A percentile compares a stretch with the other conserved stretches of the same genome.
Evolutionary conservation across 2,888 invertebrate genomes (phyloP).

Genomic region (Patella pellucida): DNA sequence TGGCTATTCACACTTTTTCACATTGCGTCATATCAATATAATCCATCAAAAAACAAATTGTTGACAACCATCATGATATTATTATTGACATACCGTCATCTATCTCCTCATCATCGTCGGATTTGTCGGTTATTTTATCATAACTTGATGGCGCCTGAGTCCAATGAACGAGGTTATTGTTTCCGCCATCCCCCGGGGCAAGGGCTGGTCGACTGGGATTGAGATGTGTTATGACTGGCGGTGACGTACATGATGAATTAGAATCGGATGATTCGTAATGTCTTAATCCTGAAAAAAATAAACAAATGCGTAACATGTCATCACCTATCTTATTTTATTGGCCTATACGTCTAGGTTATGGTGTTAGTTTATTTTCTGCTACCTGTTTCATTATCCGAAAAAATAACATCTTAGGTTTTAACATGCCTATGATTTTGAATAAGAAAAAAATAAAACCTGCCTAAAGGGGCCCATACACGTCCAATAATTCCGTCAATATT

Average conservation of each 20-base stretch:
- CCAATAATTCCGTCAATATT: no score
- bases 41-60: background rate
- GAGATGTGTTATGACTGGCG: constrained; percentile 5
- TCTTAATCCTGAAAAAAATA: constrained; percentile 9
- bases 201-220: background rate
- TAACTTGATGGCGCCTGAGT: background rate
- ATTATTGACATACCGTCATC: background rate
- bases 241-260: constrained; percentile 1
- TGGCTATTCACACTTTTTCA: no score
- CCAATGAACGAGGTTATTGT: background rate
- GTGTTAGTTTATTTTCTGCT: no score
- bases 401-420: no score
- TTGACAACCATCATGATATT: background rate
- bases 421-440: no score
- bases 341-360: no score
- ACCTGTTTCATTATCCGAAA: no score
- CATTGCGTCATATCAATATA: no score
- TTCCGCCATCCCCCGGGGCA: background rate
- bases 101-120: constrained; percentile 21
- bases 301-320: constrained; percentile 10
- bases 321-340: background rate
- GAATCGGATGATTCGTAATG: background rate
- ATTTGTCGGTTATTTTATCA: constrained; percentile 13
- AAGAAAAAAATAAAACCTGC: no score
- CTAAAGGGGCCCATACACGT: no score